A percentile compares a stretch with the other conserved stretches of the same genome.
phyloP scores from a whole-genome alignment of 1,140 invertebrate genomes.

The Drosophila paulistorum region DNA sequence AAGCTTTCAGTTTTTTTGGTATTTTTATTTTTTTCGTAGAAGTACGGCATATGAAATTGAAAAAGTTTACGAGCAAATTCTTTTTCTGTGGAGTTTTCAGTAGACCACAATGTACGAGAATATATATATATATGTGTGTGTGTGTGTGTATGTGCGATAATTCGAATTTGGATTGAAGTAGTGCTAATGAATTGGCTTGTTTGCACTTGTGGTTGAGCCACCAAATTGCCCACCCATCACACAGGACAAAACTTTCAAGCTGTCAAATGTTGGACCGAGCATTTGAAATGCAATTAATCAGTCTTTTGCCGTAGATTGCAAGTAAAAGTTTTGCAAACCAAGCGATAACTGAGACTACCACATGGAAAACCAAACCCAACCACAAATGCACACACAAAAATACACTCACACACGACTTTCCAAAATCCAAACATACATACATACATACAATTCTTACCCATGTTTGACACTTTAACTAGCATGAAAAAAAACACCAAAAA shows the following conservation, averaged over 20 bases:
- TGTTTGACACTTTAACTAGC: conserved; percentile 47
- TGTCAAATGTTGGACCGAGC: conserved; percentile 30
- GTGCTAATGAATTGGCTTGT: conserved; percentile 72
- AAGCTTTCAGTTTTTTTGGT: conserved; percentile 36
- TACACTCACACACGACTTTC: neutral
- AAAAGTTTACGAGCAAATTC: conserved; percentile 66
- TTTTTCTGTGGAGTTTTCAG: conserved; percentile 41
- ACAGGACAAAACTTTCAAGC: conserved; percentile 10
- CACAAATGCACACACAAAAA: neutral
- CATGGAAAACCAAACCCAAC: conserved; percentile 36
- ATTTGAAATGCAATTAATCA: conserved; percentile 80
- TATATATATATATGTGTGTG: neutral
- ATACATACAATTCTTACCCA: conserved; percentile 24
- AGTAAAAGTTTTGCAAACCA: conserved; percentile 41
- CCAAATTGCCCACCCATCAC: neutral
- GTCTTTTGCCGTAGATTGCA: conserved; percentile 50
- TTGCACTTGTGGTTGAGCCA: conserved; percentile 44
- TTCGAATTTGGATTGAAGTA: conserved; percentile 49
- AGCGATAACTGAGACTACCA: conserved; percentile 52
- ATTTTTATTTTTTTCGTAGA: conserved; percentile 13
- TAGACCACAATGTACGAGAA: neutral
- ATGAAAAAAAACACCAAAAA: neutral
- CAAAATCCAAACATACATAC: neutral
- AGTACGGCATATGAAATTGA: conserved; percentile 62
- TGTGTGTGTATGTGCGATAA: conserved; percentile 28